Conservation (phyloP, 64 coral and sea anemone species). For the Astreopora myriophthalma region DNA sequence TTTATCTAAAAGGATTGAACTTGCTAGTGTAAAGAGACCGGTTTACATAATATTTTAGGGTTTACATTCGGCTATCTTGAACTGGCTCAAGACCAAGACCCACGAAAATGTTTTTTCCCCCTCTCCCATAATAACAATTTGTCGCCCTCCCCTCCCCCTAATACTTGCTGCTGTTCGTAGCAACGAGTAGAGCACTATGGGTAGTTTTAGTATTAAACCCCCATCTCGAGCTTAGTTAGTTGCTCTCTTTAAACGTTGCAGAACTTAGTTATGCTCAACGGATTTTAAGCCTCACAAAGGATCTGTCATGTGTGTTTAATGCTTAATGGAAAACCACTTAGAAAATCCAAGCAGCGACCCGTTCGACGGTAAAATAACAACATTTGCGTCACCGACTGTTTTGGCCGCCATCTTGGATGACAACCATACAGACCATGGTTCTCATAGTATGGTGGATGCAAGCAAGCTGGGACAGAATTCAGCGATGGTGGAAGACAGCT, state of each 20-base stretch:
- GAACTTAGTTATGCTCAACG: too few species aligned
- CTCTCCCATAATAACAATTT: neutral
- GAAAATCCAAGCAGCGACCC: neutral
- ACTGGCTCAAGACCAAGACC: too few species aligned
- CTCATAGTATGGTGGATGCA: neutral
- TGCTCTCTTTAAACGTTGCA: neutral
- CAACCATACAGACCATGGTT: neutral
- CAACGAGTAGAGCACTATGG: constrained; percentile 6
- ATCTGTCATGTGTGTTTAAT: neutral
- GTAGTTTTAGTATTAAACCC: neutral
- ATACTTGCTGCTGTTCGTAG: neutral
- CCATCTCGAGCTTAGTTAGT: too few species aligned
- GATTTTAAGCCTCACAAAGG: neutral
- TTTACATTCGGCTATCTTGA: too few species aligned
- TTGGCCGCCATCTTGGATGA: constrained; percentile 89
- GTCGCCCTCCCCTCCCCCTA: neutral
- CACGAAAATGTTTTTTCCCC: neutral
- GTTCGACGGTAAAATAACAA: constrained; percentile 62
- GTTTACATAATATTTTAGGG: too few species aligned
- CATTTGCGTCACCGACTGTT: constrained; percentile 78
- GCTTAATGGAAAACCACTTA: neutral
- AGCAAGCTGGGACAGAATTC: neutral
- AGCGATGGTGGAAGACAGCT: neutral
- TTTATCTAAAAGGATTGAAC: too few species aligned
- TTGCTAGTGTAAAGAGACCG: too few species aligned